Percentiles rank a stretch among this genome's conserved stretches.
Evolutionary conservation across 2,113 vertebrate species (phyloP).

Genomic region (Amblyopsis rosae): DNA sequence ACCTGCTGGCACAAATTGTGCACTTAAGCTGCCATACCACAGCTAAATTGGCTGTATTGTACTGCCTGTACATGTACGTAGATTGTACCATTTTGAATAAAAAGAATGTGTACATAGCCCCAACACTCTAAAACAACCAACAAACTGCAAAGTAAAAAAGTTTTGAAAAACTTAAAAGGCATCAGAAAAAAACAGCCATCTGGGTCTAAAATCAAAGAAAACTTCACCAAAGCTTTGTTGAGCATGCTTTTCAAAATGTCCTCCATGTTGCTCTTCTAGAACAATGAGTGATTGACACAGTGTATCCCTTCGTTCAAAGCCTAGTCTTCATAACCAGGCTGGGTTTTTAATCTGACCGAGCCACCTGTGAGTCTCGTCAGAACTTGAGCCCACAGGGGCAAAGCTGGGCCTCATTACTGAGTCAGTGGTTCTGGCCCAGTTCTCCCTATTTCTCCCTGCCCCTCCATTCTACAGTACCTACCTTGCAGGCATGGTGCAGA

Average conservation of each 20-base stretch:
- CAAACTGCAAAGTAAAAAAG: slow-evolving; percentile 12
- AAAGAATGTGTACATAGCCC: slow-evolving; percentile 5
- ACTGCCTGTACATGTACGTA: background rate
- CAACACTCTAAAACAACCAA: slow-evolving; percentile 24
- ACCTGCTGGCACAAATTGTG: background rate
- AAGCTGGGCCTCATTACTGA: slow-evolving; percentile 73
- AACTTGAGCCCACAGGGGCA: slow-evolving; percentile 71
- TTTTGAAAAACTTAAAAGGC: slow-evolving; percentile 6
- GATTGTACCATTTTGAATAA: background rate
- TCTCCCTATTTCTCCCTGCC: slow-evolving; percentile 60
- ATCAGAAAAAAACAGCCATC: slow-evolving; percentile 36
- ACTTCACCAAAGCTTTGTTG: slow-evolving; percentile 42
- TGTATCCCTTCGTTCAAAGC: slow-evolving; percentile 65
- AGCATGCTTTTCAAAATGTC: slow-evolving; percentile 49
- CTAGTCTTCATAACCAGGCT: slow-evolving; percentile 54
- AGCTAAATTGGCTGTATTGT: background rate
- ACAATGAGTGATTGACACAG: slow-evolving; percentile 69
- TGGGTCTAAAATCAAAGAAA: slow-evolving; percentile 52
- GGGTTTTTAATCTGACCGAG: slow-evolving; percentile 72
- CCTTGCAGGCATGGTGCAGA: slow-evolving; percentile 68
- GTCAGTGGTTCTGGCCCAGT: slow-evolving; percentile 68
- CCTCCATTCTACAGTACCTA: slow-evolving; percentile 68
- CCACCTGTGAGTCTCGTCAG: slow-evolving; percentile 77
- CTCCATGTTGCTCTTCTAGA: slow-evolving; percentile 59
- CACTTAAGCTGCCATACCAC: background rate